These are phyloP conservation scores for Falco punctatus DNA, from an alignment of 2,113 vertebrate species.

Conservation along the genomic window DNA sequence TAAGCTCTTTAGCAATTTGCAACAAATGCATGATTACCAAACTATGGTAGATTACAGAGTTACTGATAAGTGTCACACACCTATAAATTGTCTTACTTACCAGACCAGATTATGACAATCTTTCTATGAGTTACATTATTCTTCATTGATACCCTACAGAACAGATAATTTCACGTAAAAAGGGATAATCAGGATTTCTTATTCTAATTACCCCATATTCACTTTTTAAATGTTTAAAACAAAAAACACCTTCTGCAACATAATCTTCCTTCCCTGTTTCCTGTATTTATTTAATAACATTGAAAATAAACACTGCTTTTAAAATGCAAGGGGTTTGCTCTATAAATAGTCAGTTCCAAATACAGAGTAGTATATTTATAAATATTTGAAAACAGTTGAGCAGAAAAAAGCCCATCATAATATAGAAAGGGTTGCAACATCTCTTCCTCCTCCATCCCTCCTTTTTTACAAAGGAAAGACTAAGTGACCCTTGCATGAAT, in stretches of 20 bases:
- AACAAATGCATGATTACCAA: not conserved
- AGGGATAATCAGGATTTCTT: not conserved
- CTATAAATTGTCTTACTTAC: not conserved
- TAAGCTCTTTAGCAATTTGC: not conserved
- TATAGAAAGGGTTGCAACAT: not conserved
- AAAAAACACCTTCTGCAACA: not conserved
- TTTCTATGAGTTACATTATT: not conserved
- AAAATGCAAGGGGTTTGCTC: not conserved
- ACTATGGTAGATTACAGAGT: not conserved
- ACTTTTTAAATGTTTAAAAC: not conserved
- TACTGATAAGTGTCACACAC: not conserved
- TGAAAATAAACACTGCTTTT: not conserved
- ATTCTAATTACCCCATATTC: not conserved
- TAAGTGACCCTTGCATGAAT: not conserved
- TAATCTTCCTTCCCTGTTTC: not conserved
- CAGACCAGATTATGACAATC: not conserved
- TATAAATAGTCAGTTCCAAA: not conserved
- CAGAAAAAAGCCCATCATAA: not conserved
- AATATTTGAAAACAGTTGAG: not conserved
- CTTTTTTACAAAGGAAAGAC: not conserved
- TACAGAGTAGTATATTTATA: not conserved
- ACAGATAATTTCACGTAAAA: not conserved
- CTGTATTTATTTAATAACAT: not conserved
- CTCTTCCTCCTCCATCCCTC: not conserved
- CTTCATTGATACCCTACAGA: accelerated